Percentiles rank a stretch among this genome's conserved stretches.
phyloP scores from a whole-genome alignment of 2,113 vertebrate species.

The Oryzias javanicus region DNA sequence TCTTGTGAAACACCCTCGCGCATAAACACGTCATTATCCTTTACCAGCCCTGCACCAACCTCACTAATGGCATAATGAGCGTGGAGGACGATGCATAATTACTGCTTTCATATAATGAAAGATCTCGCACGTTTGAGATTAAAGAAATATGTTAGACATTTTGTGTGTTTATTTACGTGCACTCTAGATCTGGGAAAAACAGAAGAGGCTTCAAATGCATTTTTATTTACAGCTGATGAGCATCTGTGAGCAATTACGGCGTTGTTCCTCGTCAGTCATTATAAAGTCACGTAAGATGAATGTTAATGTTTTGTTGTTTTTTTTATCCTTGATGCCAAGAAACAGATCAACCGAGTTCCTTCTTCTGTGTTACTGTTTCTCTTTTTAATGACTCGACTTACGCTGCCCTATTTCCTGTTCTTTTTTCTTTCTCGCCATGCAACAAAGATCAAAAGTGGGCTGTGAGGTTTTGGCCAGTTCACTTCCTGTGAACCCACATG shows the following conservation, averaged over 20 bases:
- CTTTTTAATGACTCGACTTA: background rate
- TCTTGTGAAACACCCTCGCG: conserved; percentile 13
- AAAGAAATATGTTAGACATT: conserved; percentile 18
- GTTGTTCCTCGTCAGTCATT: conserved; percentile 18
- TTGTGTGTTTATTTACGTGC: conserved; percentile 9
- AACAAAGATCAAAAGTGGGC: conserved; percentile 1
- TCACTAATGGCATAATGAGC: conserved; percentile 58
- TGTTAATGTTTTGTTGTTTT: background rate
- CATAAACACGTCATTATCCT: conserved; percentile 5
- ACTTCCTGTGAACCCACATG: conserved; percentile 28
- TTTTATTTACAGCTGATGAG: conserved; percentile 27
- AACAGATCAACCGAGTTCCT: background rate
- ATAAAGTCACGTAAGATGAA: conserved; percentile 4
- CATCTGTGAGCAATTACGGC: conserved; percentile 33
- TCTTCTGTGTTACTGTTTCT: background rate
- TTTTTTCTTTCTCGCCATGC: background rate
- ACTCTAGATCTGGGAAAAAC: conserved; percentile 5
- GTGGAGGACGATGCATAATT: conserved; percentile 60
- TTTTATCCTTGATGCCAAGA: background rate
- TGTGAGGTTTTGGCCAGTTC: conserved; percentile 7
- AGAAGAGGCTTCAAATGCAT: background rate
- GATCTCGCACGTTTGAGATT: conserved; percentile 38
- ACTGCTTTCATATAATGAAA: conserved; percentile 47
- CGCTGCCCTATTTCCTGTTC: background rate
- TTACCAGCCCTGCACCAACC: conserved; percentile 14